These are phyloP conservation scores for Aphaenogaster rudis DNA, from an alignment of 1,140 invertebrate genomes.

Conservation along the genomic window DNA sequence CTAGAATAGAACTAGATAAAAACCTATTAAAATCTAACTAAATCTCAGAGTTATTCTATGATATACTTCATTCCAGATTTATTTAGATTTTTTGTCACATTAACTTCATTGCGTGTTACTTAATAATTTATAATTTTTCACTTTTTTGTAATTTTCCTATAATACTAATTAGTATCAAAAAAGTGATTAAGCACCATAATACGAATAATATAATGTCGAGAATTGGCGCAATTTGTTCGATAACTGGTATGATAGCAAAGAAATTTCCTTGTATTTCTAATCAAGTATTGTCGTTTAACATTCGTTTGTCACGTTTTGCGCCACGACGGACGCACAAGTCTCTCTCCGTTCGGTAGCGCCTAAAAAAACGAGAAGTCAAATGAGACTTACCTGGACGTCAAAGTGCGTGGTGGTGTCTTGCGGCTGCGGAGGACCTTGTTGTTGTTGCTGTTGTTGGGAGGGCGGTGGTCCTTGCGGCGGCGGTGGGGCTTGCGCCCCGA, in stretches of 20 bases:
- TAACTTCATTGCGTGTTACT: not conserved
- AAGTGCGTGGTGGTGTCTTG: constrained; percentile 86
- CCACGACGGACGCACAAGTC: not conserved
- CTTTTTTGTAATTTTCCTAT: not conserved
- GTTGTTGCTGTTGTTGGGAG: constrained; percentile 89
- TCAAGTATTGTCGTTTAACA: not conserved
- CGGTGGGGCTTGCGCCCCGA: constrained; percentile 86
- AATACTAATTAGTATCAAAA: not conserved
- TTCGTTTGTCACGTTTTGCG: not conserved
- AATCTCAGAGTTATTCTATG: not conserved
- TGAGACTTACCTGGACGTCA: constrained; percentile 87
- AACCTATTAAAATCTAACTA: not conserved
- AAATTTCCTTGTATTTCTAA: not conserved
- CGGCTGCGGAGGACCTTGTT: constrained; percentile 87
- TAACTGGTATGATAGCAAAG: not conserved
- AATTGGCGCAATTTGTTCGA: not conserved
- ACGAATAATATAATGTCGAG: not conserved
- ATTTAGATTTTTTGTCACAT: not conserved
- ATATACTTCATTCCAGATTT: not conserved
- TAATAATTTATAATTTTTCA: not conserved
- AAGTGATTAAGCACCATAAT: not conserved
- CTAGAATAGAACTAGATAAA: not conserved
- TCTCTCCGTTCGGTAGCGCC: not conserved
- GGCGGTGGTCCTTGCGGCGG: constrained; percentile 84
- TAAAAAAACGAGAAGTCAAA: not conserved